Base-by-base conservation (phyloP, 2,797 vertebrate species). In the Onychomys torridus region DNA sequence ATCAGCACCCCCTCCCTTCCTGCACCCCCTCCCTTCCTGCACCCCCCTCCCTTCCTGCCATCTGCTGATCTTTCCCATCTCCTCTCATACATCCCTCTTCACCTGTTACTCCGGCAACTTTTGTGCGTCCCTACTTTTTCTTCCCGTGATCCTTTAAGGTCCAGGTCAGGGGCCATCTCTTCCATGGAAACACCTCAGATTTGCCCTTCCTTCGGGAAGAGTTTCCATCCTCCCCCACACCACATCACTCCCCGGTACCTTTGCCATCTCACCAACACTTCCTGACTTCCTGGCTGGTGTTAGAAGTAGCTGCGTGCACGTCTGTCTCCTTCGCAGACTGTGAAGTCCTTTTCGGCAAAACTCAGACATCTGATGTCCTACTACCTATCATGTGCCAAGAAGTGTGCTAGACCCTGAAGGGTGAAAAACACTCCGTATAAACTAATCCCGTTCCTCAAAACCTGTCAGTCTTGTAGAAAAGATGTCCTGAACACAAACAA, bases 241-340 rank as follows among this genome's bases (percentile, higher is more conserved):
- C 55, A 65, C 52, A 27, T 71, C 84, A 73, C 71, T 79, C 49
- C 89, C 69, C 34, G 19, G 11, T 65, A 46, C 67, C 67, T 95
- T 88, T 94, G 65, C 73, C 55, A 46, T n/a, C 49, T 93, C 88
- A 71, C 43, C 85, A 77, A 65, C 90, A 91, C 97, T 91, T 97
- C 67, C 61, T 73, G 92, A 91, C 97, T 91, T 97, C 67, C 61
- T 73, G 92, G 57, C 57, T 95, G 21, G 40, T 96, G 95, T 96
- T 78, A 85, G 90, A 82, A 90, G 94, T 43, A 83, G 89, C 87
- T 95, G 63, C 40, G 3, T 49, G 40, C 82, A 67, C 0, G n/a
- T 95, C 92, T 94, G 17, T 95, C 92, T 95, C 75, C 76, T 69
- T 93, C 88, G 37, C n/a, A 89, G 82, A 93, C 90, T 95, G 85